A percentile compares a stretch with the other conserved stretches of the same genome.
phyloP scores from a whole-genome alignment of 2,888 invertebrate species.

The Aporophyla lueneburgensis region DNA sequence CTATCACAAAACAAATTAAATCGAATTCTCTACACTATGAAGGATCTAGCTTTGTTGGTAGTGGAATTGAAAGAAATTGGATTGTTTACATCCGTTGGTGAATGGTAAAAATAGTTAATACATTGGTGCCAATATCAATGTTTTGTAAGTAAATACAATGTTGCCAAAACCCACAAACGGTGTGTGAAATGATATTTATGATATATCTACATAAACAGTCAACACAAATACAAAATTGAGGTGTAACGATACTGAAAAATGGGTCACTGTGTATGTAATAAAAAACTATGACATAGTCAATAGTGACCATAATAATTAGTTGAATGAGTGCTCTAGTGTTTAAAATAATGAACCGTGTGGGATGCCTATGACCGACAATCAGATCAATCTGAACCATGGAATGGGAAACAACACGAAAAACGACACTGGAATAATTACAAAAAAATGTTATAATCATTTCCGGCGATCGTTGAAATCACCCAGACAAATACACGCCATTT shows the following conservation, averaged over 20 bases:
- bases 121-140: conserved; percentile 57
- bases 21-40: conserved; percentile 49
- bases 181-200: conserved; percentile 3
- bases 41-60: conserved; percentile 68
- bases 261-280: not conserved
- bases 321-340: not conserved
- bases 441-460: conserved; percentile 76
- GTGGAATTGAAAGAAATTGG: conserved; percentile 74
- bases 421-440: conserved; percentile 25
- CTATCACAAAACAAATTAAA: conserved; percentile 60
- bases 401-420: conserved; percentile 29
- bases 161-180: conserved; percentile 23
- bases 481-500: conserved; percentile 85
- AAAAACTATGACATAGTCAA: not conserved
- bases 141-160: conserved; percentile 50
- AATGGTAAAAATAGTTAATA: conserved; percentile 68
- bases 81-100: conserved; percentile 73
- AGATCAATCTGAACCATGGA: conserved; percentile 7
- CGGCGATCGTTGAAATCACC: conserved; percentile 73
- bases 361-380: not conserved
- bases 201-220: not conserved
- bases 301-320: not conserved
- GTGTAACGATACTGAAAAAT: not conserved
- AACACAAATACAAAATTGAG: not conserved
- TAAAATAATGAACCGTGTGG: not conserved